phyloP scores from a whole-genome alignment of 2,888 invertebrate species.

The Arctia plantaginis region DNA sequence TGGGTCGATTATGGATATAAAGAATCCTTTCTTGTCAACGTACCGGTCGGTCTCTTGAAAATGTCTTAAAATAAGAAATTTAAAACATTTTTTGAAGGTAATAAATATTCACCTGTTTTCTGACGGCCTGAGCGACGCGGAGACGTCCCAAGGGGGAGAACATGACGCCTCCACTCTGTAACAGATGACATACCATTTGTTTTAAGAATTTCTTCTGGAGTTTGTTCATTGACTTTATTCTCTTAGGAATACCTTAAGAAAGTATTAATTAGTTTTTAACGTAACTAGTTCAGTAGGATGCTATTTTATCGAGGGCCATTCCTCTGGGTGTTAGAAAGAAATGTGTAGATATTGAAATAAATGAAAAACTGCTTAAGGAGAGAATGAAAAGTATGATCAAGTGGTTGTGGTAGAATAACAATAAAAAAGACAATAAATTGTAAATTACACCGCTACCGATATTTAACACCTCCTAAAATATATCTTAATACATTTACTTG shows the following conservation, averaged over 20 bases:
- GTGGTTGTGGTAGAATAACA: no score
- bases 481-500: not conserved
- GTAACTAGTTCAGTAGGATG: not conserved
- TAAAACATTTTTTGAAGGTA: constrained; percentile 5
- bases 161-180: constrained; percentile 85
- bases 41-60: no score
- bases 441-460: not conserved
- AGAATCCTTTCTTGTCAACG: no score
- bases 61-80: constrained; percentile 3
- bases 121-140: constrained; percentile 83
- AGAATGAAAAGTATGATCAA: not conserved
- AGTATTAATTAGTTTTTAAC: constrained; percentile 2
- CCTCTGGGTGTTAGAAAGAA: not conserved
- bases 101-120: constrained; percentile 77
- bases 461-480: not conserved
- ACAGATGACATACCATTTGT: constrained; percentile 33
- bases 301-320: not conserved
- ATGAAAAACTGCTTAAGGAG: not conserved
- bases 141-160: constrained; percentile 83
- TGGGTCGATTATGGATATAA: not conserved
- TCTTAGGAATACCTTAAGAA: constrained; percentile 5
- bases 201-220: not conserved
- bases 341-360: not conserved
- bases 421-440: no score
- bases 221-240: not conserved